phyloP scores from a whole-genome alignment of 2,797 vertebrate species.

The Chaenodraco wilsoni region DNA sequence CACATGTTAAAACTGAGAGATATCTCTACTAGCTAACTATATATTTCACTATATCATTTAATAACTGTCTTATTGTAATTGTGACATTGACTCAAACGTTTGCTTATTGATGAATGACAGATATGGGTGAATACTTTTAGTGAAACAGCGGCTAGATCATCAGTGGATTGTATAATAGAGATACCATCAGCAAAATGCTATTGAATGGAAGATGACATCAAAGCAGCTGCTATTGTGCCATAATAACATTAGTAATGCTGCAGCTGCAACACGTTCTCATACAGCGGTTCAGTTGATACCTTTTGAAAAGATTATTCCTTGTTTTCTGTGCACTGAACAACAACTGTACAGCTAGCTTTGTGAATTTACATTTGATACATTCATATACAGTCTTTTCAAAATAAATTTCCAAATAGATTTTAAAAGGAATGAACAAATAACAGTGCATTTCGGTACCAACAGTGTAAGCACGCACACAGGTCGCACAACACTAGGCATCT shows the following conservation, averaged over 20 bases:
- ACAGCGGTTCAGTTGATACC: no score
- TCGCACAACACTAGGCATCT: neutral
- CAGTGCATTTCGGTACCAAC: no score
- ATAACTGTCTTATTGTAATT: neutral
- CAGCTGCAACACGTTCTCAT: no score
- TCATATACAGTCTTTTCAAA: no score
- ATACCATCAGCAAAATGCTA: neutral
- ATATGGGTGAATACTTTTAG: slow-evolving; percentile 9
- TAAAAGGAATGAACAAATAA: no score
- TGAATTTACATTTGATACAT: no score
- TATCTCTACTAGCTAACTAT: no score
- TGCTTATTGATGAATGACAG: slow-evolving; percentile 27
- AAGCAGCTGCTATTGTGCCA: neutral
- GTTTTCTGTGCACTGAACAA: no score
- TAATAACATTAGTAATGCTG: neutral
- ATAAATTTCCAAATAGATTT: no score
- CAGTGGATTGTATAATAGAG: neutral
- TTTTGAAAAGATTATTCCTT: no score
- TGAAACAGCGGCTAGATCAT: slow-evolving; percentile 4
- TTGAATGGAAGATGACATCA: slow-evolving; percentile 22
- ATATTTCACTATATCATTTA: neutral
- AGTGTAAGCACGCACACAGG: neutral
- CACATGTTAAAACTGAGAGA: neutral
- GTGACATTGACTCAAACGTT: slow-evolving; percentile 7
- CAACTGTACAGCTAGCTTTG: no score